Evolutionary conservation across 2,113 vertebrate species (phyloP).

Genomic region (Ailuropoda melanoleuca): DNA sequence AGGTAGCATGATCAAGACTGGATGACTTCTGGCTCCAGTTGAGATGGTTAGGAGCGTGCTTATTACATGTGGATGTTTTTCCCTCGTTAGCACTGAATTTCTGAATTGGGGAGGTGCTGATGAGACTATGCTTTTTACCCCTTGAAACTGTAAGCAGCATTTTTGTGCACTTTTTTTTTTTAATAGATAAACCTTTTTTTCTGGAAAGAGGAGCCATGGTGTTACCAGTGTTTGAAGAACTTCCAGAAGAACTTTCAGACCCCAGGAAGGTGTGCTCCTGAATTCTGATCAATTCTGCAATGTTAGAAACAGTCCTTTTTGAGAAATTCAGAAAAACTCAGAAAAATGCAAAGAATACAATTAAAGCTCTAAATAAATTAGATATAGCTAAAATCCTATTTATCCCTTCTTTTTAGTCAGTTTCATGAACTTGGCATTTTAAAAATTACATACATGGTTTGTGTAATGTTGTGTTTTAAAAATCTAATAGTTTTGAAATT

Average conservation of each 20-base stretch:
- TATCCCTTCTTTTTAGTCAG: not conserved
- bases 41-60: not conserved
- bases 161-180: not conserved
- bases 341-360: not conserved
- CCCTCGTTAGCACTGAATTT: not conserved
- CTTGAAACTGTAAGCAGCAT: not conserved
- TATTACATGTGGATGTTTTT: not conserved
- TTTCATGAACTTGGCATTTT: not conserved
- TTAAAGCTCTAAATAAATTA: not conserved
- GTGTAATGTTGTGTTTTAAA: not conserved
- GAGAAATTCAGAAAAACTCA: not conserved
- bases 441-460: not conserved
- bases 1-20: not conserved
- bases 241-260: not conserved
- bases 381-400: not conserved
- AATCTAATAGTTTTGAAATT: not conserved
- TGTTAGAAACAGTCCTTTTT: slow-evolving; percentile 9
- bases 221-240: not conserved
- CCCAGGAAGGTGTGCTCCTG: not conserved
- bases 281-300: not conserved
- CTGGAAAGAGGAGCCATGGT: not conserved
- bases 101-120: not conserved
- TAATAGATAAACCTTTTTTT: not conserved
- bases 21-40: not conserved
- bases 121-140: not conserved